Percentiles rank a stretch among this genome's conserved stretches.
Evolutionary conservation across 2,888 invertebrate species (phyloP).

Genomic region (Augochlorella aurata): DNA sequence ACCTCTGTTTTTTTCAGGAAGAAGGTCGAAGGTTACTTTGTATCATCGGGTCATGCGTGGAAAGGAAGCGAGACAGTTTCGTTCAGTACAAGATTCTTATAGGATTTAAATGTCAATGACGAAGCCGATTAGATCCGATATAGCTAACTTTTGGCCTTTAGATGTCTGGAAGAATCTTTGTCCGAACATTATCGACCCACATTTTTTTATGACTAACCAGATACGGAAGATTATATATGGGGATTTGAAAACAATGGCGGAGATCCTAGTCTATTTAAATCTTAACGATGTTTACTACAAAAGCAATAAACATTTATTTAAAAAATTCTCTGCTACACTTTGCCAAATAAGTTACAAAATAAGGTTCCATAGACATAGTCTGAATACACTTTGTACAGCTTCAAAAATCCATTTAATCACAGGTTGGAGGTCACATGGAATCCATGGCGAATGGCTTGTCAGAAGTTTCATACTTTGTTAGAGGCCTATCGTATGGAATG

Average conservation of each 20-base stretch:
- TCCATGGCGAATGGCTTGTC: conserved; percentile 89
- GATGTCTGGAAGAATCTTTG: conserved; percentile 4
- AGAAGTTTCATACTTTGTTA: conserved; percentile 86
- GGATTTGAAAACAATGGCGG: not conserved
- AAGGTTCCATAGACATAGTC: not conserved
- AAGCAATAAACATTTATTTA: conserved; percentile 35
- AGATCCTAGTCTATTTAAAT: not conserved
- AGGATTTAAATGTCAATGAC: conserved; percentile 12
- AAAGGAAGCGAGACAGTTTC: conserved; percentile 1
- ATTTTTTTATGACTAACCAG: not conserved
- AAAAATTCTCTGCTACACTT: conserved; percentile 22
- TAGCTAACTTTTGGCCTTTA: not conserved
- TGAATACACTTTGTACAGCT: not conserved
- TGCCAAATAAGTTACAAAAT: conserved; percentile 18
- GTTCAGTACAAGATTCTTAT: not conserved
- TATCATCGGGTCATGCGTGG: not conserved
- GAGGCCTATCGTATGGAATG: conserved; percentile 92
- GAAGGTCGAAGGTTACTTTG: not conserved
- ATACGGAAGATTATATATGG: not conserved
- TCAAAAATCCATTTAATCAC: conserved; percentile 27
- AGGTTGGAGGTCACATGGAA: conserved; percentile 79
- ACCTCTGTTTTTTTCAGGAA: not conserved
- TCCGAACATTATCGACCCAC: not conserved
- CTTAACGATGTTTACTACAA: not conserved
- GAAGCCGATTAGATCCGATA: not conserved